phyloP scores from a whole-genome alignment of 2,888 invertebrate species.

The Aporophyla nigra region DNA sequence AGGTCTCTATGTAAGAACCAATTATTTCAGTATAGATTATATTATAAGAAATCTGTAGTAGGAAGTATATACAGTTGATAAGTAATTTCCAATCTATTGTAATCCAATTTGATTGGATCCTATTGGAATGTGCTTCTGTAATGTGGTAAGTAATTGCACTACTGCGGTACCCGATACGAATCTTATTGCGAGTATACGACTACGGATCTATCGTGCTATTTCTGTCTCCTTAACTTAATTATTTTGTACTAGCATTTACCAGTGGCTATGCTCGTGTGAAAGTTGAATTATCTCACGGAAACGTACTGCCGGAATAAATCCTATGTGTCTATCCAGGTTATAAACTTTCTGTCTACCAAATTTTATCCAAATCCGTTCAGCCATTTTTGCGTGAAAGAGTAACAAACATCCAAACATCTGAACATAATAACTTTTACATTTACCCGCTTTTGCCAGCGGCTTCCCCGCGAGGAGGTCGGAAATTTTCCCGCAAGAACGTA shows the following conservation, averaged over 20 bases:
- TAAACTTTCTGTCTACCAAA: no score
- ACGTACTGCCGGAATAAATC: no score
- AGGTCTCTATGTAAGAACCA: not conserved
- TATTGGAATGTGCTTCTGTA: slow-evolving; percentile 6
- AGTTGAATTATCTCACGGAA: no score
- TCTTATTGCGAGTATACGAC: not conserved
- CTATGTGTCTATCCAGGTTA: no score
- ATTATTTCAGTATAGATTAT: not conserved
- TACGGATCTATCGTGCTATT: not conserved
- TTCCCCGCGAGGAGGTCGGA: no score
- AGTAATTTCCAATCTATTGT: not conserved
- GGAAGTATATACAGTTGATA: not conserved
- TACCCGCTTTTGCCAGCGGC: no score
- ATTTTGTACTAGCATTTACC: not conserved
- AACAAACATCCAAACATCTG: no score
- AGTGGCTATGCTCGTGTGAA: no score
- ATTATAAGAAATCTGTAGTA: not conserved
- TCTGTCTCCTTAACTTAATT: not conserved
- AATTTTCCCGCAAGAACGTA: no score
- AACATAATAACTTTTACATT: no score
- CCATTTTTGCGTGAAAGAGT: no score
- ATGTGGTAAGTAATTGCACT: not conserved
- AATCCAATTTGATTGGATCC: slow-evolving; percentile 6
- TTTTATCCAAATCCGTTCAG: no score
- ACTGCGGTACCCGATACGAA: not conserved